Evolutionary conservation across 1,140 invertebrate species (phyloP).

Genomic region (Macrotrachela quadricornifera): DNA sequence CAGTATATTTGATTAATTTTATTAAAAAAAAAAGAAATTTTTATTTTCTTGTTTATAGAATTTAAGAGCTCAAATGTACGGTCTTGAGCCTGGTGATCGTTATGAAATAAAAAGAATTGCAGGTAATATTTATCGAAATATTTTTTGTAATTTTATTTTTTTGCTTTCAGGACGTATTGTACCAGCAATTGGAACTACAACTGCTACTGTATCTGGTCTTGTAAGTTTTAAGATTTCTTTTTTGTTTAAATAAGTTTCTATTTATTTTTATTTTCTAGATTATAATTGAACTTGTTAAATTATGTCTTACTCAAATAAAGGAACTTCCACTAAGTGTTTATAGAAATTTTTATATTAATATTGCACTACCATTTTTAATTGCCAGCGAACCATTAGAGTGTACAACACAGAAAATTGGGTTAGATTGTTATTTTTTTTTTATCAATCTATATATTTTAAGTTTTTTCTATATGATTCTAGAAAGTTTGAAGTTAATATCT

Average conservation of each 20-base stretch:
- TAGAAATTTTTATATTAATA: conserved; percentile 24
- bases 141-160: too few relatives aligned
- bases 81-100: conserved; percentile 20
- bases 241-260: not conserved
- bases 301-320: conserved; percentile 6
- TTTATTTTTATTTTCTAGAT: not conserved
- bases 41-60: conserved; percentile 13
- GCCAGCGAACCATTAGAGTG: conserved; percentile 19
- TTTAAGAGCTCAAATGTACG: conserved; percentile 26
- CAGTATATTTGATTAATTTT: conserved; percentile 14
- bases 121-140: conserved; percentile 9
- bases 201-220: conserved; percentile 24
- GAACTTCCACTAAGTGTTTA: conserved; percentile 15
- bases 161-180: conserved; percentile 14
- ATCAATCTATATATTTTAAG: not conserved
- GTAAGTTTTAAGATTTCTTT: conserved; percentile 11
- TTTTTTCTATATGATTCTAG: not conserved
- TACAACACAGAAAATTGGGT: conserved; percentile 10
- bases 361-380: conserved; percentile 20
- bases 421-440: not conserved
- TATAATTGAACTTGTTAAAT: not conserved
- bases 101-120: conserved; percentile 25
- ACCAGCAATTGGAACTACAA: conserved; percentile 29
- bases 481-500: not conserved
- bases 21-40: conserved; percentile 5